phyloP scores from a whole-genome alignment of 1,140 invertebrate species.

The Cephus cinctus region DNA sequence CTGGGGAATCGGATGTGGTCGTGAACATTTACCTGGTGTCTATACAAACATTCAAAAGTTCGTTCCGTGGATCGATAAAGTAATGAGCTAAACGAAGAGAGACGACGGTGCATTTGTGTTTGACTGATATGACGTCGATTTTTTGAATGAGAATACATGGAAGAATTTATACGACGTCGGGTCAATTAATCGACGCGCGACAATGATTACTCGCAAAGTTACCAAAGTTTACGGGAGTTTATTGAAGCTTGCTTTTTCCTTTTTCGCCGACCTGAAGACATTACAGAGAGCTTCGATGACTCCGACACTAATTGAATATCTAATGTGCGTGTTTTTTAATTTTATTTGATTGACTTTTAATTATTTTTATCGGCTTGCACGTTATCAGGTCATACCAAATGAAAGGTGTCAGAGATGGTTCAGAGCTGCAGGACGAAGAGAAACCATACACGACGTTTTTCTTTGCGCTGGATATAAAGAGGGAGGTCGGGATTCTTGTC shows the following conservation, averaged over 20 bases:
- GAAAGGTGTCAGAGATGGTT: conserved; percentile 91
- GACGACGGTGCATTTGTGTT: not conserved
- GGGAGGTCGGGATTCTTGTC: conserved; percentile 70
- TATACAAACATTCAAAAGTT: conserved; percentile 92
- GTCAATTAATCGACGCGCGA: too few species aligned
- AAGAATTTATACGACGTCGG: too few species aligned
- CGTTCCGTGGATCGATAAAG: conserved; percentile 88
- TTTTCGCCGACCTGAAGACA: not conserved
- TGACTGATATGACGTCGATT: not conserved
- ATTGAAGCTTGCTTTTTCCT: not conserved
- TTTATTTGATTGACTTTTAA: conserved; percentile 12
- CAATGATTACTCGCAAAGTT: not conserved
- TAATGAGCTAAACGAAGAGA: conserved; percentile 59
- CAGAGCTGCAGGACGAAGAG: conserved; percentile 79
- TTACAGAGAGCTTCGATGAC: not conserved
- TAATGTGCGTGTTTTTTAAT: conserved; percentile 1
- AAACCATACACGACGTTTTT: conserved; percentile 92
- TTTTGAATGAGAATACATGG: not conserved
- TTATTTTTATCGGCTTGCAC: conserved; percentile 24
- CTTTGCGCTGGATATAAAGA: conserved; percentile 90
- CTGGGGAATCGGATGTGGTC: conserved; percentile 88
- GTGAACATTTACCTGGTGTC: conserved; percentile 85
- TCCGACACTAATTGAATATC: not conserved
- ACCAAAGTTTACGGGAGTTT: conserved; percentile 1
- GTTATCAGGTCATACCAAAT: conserved; percentile 83